These are phyloP conservation scores for Tortricodes alternella DNA, from an alignment of 2,888 invertebrate genomes.

Conservation along the genomic window DNA sequence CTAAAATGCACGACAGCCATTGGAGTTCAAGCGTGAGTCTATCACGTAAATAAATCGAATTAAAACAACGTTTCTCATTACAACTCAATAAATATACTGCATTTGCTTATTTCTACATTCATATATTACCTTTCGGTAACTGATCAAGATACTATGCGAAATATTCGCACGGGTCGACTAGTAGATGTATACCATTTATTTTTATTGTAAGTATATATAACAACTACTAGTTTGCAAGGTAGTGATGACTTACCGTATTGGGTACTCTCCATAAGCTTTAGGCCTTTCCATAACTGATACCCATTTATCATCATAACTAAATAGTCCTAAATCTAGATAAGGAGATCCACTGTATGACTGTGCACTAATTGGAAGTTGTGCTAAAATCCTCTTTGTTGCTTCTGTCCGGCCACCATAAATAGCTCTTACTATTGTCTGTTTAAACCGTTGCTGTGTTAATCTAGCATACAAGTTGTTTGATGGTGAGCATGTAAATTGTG, in stretches of 20 bases:
- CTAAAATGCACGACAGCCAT: no score
- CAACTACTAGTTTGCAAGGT: no score
- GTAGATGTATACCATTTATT: no score
- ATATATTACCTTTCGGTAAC: no score
- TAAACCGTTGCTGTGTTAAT: constrained; percentile 87
- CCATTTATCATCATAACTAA: constrained; percentile 98
- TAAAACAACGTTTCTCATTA: no score
- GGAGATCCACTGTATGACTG: constrained; percentile 97
- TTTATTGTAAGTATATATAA: no score
- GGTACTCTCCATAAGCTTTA: constrained; percentile 95
- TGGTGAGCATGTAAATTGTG: constrained; percentile 94
- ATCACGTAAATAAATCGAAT: no score
- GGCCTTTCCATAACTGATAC: constrained; percentile 97
- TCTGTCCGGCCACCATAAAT: constrained; percentile 95
- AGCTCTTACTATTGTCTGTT: constrained; percentile 94
- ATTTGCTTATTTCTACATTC: no score
- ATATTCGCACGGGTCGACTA: no score
- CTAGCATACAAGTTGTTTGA: constrained; percentile 94
- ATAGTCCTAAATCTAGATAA: constrained; percentile 94
- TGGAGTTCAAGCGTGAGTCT: no score
- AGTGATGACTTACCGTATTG: constrained; percentile 90
- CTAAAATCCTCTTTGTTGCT: constrained; percentile 93
- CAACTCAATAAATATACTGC: no score
- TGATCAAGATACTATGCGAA: no score
- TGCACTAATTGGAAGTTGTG: constrained; percentile 96